Evolutionary conservation across 2,113 vertebrate genomes (phyloP).

Genomic region (Megaceryle torquata): DNA sequence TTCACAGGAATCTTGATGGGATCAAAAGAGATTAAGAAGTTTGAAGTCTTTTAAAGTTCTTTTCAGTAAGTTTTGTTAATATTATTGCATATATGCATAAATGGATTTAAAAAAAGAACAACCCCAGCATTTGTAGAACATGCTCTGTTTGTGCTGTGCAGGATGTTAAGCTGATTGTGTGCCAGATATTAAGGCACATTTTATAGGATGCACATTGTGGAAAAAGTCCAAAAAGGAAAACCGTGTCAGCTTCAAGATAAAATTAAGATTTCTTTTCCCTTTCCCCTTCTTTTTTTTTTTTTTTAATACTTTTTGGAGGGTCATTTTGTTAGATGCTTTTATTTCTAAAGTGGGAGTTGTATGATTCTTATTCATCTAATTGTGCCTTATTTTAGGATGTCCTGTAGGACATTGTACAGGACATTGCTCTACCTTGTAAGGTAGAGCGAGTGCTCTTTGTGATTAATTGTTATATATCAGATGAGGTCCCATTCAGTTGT

Average conservation of each 20-base stretch:
- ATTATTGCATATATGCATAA: not conserved
- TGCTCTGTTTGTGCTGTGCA: not conserved
- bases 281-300: not conserved
- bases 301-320: not conserved
- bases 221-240: conserved; percentile 29
- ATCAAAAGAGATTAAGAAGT: not conserved
- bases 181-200: not conserved
- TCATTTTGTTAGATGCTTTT: not conserved
- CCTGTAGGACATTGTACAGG: too few relatives aligned
- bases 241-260: not conserved
- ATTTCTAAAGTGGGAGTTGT: not conserved
- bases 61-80: not conserved
- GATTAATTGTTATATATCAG: not conserved
- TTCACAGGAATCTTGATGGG: not conserved
- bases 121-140: rapidly evolving
- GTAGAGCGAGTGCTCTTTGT: not conserved
- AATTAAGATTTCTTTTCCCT: not conserved
- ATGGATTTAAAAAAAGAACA: not conserved
- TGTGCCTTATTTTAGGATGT: not conserved
- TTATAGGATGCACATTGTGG: conserved; percentile 17
- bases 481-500: not conserved
- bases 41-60: not conserved
- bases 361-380: not conserved
- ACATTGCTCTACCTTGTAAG: too few relatives aligned
- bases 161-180: not conserved